Evolutionary conservation across 1,140 invertebrate species (phyloP).

Genomic region (Elymnias hypermnestra): DNA sequence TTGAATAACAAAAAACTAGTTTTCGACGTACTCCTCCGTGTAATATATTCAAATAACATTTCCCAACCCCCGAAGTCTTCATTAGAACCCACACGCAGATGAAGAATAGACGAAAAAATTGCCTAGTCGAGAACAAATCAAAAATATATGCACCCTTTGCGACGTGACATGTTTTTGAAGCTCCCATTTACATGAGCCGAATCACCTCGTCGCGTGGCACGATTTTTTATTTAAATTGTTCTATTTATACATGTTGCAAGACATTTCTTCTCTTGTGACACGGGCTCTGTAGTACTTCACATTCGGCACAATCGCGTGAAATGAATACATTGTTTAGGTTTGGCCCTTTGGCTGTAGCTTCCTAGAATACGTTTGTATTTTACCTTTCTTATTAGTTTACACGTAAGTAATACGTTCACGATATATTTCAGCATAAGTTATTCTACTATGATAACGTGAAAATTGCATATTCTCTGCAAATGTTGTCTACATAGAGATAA

Average conservation of each 20-base stretch:
- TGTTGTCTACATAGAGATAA: no score
- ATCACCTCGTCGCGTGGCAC: conserved; percentile 63
- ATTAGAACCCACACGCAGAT: conserved; percentile 19
- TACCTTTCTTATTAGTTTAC: no score
- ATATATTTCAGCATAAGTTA: no score
- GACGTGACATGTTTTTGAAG: conserved; percentile 61
- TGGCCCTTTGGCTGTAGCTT: no score
- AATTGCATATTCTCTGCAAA: no score
- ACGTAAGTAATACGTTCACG: no score
- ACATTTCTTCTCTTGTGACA: conserved; percentile 39
- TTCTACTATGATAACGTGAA: no score
- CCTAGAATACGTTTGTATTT: no score
- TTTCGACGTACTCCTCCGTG: background rate
- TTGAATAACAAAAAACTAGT: no score
- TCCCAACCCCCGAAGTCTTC: conserved; percentile 18
- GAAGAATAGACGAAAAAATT: conserved; percentile 55
- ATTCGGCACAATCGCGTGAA: conserved; percentile 33
- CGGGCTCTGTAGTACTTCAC: conserved; percentile 29
- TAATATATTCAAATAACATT: conserved; percentile 16
- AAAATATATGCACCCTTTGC: conserved; percentile 73
- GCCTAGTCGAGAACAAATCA: conserved; percentile 66
- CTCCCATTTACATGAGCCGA: conserved; percentile 52
- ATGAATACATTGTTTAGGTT: conserved; percentile 24
- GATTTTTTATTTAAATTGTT: conserved; percentile 72
- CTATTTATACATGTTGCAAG: conserved; percentile 65